Evolutionary conservation across 2,113 vertebrate genomes (phyloP).

Genomic region (Dicrurus megarhynchus): DNA sequence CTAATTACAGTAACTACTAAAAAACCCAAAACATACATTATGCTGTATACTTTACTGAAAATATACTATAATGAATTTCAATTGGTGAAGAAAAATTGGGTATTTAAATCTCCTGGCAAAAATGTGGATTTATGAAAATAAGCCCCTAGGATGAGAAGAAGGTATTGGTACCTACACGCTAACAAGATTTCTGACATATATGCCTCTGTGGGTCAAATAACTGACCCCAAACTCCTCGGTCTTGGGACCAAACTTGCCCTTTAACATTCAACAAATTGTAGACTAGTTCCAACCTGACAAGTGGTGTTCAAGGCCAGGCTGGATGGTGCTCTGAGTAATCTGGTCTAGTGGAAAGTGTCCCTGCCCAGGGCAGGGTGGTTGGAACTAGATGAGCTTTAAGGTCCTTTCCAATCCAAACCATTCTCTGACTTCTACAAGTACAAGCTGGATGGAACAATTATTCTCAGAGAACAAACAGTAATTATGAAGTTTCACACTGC

Average conservation of each 20-base stretch:
- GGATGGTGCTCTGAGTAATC: background rate
- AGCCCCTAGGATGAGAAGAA: background rate
- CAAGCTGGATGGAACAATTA: background rate
- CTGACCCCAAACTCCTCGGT: background rate
- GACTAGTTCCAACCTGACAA: background rate
- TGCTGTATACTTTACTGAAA: conserved; percentile 12
- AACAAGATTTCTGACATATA: background rate
- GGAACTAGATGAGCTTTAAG: background rate
- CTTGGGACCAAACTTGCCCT: background rate
- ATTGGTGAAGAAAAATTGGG: background rate
- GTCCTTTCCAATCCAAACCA: background rate
- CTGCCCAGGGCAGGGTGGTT: background rate
- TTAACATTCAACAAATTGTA: background rate
- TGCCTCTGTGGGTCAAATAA: background rate
- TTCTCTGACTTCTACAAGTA: background rate
- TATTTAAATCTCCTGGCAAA: conserved; percentile 3
- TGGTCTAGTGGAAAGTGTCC: background rate
- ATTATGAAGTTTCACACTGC: background rate
- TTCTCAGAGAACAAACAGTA: conserved; percentile 16
- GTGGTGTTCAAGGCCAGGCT: background rate
- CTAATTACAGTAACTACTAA: conserved; percentile 78
- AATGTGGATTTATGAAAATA: background rate
- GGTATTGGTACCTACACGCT: background rate
- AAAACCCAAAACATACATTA: conserved; percentile 22
- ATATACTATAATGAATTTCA: conserved; percentile 8